Base-by-base conservation (phyloP, 2,888 invertebrate species). In the Prenolepis imparis region DNA sequence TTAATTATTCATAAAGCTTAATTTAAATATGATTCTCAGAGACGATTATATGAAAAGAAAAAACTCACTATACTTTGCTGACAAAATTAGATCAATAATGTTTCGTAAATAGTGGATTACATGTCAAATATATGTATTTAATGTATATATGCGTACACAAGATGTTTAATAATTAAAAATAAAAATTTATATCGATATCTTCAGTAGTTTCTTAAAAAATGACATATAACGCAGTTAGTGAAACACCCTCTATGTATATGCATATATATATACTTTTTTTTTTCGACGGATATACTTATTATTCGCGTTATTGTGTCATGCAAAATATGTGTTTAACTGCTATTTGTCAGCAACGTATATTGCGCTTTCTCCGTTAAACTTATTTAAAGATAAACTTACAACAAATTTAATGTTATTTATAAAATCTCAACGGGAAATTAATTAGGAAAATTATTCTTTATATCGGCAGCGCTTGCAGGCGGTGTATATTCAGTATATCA, bases 401-500 rank as follows among this genome's bases (percentile, higher is more conserved):
- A 55, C 28, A 67, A 77, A 41, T 67, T 77, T 55, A 0, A 39
- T 5, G 5, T 77, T 28, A 32, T 64, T 74, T 12, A 24, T 72
- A 48, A 80, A 59, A 36, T 72, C 5, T 12, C 24, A 8, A 21
- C 36, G n/a, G n/a, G n/a, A n/a, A n/a, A n/a, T n/a, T n/a, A n/a
- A 32, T 78, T 28, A 32, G 8, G 5, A 48, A 18, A 52, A n/a
- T 52, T 52, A 52, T 52, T 28, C n/a, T 68, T 78, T 73, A 70
- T 57, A 59, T 73, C 59, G 59, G 78, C 59, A 80, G 72, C 36
- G 21, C 15, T 59, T 73, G 44, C 36, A 80, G 73, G 72, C 59
- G 32, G 24, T 80, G 57, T 80, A 73, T 61, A 59, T 32, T 44
- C n/a, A n/a, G n/a, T n/a, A 41, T 8, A 59, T 73, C 59, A 57